Evolutionary conservation across 2,113 vertebrate species (phyloP).

Genomic region (Phoxinus phoxinus): DNA sequence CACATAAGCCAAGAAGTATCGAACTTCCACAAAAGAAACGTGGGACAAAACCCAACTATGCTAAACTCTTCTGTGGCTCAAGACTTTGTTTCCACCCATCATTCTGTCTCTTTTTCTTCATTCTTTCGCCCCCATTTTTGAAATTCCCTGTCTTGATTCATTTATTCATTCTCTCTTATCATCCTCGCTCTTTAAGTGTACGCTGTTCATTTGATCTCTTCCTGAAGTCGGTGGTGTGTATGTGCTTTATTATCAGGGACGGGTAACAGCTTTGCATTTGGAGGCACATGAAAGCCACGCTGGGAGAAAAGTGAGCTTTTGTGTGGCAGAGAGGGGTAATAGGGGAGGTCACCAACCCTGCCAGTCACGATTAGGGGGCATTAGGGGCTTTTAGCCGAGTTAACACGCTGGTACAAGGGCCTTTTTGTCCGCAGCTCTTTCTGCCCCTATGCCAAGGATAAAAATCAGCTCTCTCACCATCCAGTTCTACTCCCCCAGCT

Average conservation of each 20-base stretch:
- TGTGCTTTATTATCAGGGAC: slow-evolving; percentile 41
- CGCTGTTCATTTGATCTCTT: slow-evolving; percentile 37
- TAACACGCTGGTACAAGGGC: slow-evolving; percentile 74
- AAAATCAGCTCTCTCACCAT: slow-evolving; percentile 60
- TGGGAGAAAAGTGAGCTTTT: slow-evolving; percentile 62
- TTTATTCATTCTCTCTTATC: slow-evolving; percentile 6
- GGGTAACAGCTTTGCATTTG: slow-evolving; percentile 64
- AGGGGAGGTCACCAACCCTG: slow-evolving; percentile 74
- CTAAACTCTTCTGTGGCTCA: slow-evolving; percentile 54
- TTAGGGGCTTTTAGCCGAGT: slow-evolving; percentile 69
- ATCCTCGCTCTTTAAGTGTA: slow-evolving; percentile 1
- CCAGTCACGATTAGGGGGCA: slow-evolving; percentile 79
- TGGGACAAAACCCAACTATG: slow-evolving; percentile 59
- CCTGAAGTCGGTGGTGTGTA: slow-evolving; percentile 19
- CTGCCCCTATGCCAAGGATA: slow-evolving; percentile 65
- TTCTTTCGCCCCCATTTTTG: neutral
- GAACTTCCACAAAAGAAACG: slow-evolving; percentile 54
- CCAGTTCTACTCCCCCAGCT: slow-evolving; percentile 25
- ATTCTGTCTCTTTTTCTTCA: slow-evolving; percentile 17
- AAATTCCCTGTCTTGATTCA: slow-evolving; percentile 4
- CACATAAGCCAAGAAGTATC: slow-evolving; percentile 55
- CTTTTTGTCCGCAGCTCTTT: slow-evolving; percentile 72
- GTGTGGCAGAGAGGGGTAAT: slow-evolving; percentile 54
- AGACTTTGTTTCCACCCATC: slow-evolving; percentile 49
- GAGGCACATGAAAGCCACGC: slow-evolving; percentile 69